Evolutionary conservation across 2,113 vertebrate species (phyloP).

Genomic region (Aegypius monachus): DNA sequence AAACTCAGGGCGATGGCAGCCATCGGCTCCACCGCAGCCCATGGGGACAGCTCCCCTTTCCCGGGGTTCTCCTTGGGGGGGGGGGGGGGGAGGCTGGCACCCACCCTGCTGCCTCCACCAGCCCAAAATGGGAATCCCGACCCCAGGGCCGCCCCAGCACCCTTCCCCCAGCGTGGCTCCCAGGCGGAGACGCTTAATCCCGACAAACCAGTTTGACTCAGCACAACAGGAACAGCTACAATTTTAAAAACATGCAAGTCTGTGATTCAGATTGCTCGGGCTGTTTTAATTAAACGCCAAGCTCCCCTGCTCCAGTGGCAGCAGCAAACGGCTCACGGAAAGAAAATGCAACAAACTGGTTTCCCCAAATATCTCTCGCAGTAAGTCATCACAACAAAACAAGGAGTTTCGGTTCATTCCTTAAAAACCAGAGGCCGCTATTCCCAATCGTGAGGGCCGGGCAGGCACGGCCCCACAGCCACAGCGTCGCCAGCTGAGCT

Average conservation of each 20-base stretch:
- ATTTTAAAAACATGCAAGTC: slow-evolving; percentile 77
- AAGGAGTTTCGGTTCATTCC: slow-evolving; percentile 50
- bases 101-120: neutral
- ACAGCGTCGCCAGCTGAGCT: neutral
- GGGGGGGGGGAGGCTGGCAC: neutral
- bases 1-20: neutral
- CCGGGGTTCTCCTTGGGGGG: neutral
- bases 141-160: neutral
- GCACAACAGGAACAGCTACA: slow-evolving; percentile 78
- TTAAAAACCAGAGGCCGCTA: slow-evolving; percentile 49
- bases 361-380: slow-evolving; percentile 58
- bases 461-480: neutral
- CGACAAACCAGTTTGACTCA: slow-evolving; percentile 84
- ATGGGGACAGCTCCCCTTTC: neutral
- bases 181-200: slow-evolving; percentile 69
- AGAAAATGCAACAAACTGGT: slow-evolving; percentile 63
- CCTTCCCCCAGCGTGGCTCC: slow-evolving; percentile 42
- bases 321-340: slow-evolving; percentile 36
- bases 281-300: slow-evolving; percentile 75
- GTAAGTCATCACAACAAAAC: slow-evolving; percentile 59
- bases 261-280: slow-evolving; percentile 78
- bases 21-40: neutral
- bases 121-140: neutral
- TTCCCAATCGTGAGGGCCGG: neutral
- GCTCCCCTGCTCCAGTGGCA: slow-evolving; percentile 57